Percentiles rank a stretch among this genome's conserved stretches.
Conservation (phyloP, 2,888 invertebrate genomes). For the Synanthedon formicaeformis region DNA sequence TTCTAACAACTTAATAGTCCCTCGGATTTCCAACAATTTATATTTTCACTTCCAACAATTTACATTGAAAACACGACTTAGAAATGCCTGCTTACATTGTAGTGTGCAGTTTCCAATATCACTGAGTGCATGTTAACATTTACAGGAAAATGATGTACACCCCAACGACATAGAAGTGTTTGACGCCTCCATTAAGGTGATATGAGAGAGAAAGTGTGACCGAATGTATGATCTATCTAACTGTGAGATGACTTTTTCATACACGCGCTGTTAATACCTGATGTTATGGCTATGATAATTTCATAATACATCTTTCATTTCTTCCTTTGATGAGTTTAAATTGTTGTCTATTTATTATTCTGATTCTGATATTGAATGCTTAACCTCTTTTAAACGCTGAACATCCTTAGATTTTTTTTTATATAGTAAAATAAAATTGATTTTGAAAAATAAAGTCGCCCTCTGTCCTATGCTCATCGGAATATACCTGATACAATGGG, state of each 20-base stretch:
- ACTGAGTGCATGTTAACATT: slow-evolving; percentile 23
- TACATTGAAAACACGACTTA: slow-evolving; percentile 1
- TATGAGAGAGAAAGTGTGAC: slow-evolving; percentile 25
- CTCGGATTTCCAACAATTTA: background rate
- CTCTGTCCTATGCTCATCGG: too few relatives aligned
- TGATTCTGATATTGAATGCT: too few relatives aligned
- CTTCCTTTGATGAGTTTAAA: too few relatives aligned
- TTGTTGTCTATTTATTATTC: too few relatives aligned
- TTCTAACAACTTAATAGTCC: too few relatives aligned
- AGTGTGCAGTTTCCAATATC: background rate
- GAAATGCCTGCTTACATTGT: slow-evolving; percentile 6
- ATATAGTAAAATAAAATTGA: too few relatives aligned
- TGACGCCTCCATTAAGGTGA: slow-evolving; percentile 66
- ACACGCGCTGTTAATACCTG: background rate
- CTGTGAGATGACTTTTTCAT: slow-evolving; percentile 6
- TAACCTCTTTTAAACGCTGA: too few relatives aligned
- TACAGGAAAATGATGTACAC: slow-evolving; percentile 56
- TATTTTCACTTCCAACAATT: background rate
- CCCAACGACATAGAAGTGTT: slow-evolving; percentile 57
- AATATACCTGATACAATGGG: too few relatives aligned
- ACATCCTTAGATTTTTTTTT: too few relatives aligned
- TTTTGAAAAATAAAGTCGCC: too few relatives aligned
- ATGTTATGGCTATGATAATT: background rate
- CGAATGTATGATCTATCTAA: slow-evolving; percentile 22
- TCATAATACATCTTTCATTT: too few relatives aligned